phyloP scores from a whole-genome alignment of 2,113 vertebrate species.

The Microcebus griseorufus region DNA sequence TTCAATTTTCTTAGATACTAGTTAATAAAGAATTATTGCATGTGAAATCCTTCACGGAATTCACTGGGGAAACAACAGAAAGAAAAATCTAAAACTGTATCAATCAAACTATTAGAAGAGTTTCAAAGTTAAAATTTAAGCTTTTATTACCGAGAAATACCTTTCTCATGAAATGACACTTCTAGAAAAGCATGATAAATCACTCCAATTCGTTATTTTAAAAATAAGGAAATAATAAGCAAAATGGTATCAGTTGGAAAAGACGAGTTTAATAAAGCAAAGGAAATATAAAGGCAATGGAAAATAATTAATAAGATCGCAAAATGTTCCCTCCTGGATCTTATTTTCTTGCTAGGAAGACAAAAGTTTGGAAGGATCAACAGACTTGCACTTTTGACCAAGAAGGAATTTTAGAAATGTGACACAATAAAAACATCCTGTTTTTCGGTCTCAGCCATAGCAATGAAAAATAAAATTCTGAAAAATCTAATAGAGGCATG shows the following conservation, averaged over 20 bases:
- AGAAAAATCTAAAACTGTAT: not conserved
- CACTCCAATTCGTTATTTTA: not conserved
- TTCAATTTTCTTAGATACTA: not conserved
- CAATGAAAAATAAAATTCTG: not conserved
- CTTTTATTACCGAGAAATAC: not conserved
- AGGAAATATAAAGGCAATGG: not conserved
- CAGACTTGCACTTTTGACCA: slow-evolving; percentile 37
- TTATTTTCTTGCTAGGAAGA: slow-evolving; percentile 7
- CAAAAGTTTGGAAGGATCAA: slow-evolving; percentile 20
- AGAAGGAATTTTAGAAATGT: slow-evolving; percentile 48
- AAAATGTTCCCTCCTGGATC: not conserved
- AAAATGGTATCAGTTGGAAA: not conserved
- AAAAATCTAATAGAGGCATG: not conserved
- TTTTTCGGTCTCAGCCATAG: not conserved
- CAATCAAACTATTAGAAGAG: not conserved
- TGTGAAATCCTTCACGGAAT: not conserved
- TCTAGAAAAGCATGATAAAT: not conserved
- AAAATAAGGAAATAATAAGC: not conserved
- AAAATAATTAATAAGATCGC: not conserved
- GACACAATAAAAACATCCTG: not conserved
- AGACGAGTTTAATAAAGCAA: not conserved
- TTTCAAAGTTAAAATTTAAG: not conserved
- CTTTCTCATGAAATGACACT: slow-evolving; percentile 45
- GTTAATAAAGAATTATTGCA: not conserved
- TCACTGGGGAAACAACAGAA: not conserved